phyloP scores from a whole-genome alignment of 2,797 vertebrate species.

The Alosa sapidissima region DNA sequence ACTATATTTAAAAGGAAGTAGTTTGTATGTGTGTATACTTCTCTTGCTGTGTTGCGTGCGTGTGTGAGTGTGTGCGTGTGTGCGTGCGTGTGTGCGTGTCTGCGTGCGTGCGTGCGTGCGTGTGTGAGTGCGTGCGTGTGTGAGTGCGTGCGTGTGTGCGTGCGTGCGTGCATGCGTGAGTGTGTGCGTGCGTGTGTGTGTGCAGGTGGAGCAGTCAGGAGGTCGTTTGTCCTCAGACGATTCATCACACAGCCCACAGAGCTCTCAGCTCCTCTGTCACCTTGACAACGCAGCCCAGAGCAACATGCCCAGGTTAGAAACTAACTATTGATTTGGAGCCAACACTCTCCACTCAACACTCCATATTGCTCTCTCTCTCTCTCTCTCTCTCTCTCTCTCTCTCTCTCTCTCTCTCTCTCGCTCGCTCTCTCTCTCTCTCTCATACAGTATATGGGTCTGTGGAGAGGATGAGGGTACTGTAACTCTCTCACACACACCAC shows the following conservation, averaged over 20 bases:
- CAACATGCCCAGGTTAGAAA: constrained; percentile 84
- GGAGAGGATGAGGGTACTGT: constrained; percentile 33
- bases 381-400: constrained; percentile 11
- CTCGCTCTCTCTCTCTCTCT: constrained; percentile 14
- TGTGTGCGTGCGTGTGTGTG: background rate
- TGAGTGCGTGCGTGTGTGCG: constrained; percentile 22
- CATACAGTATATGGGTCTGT: constrained; percentile 20
- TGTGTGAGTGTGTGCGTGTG: background rate
- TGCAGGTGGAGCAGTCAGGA: constrained; percentile 31
- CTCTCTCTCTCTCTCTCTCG: constrained; percentile 20
- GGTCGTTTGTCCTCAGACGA: constrained; percentile 77
- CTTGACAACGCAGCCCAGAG: constrained; percentile 81
- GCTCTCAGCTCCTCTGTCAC: constrained; percentile 88
- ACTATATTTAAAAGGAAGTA: constrained; percentile 8
- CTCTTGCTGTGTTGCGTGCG: background rate
- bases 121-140: constrained; percentile 1
- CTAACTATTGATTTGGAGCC: constrained; percentile 65
- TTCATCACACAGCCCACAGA: constrained; percentile 81
- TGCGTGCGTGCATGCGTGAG: constrained; percentile 2
- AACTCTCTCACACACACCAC: background rate
- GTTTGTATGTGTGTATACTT: background rate
- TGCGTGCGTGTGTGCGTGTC: background rate
- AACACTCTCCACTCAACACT: constrained; percentile 33
- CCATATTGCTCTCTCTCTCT: constrained; percentile 1
- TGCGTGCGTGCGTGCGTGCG: background rate